These are phyloP conservation scores for Thripadectes ignobilis DNA, from an alignment of 2,797 vertebrate genomes.

Conservation along the genomic window DNA sequence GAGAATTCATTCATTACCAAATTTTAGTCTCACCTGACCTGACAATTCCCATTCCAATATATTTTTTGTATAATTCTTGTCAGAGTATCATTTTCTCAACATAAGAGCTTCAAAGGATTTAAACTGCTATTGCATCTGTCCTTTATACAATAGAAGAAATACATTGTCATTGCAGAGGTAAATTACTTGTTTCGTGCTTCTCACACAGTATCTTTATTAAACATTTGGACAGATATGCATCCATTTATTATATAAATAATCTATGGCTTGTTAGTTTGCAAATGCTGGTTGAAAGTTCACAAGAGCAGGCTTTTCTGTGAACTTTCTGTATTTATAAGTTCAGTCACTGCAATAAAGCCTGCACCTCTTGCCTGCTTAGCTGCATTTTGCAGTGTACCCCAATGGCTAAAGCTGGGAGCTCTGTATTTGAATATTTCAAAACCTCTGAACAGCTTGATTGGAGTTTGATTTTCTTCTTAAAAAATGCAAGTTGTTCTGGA, in stretches of 20 bases:
- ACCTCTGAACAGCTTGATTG: constrained; percentile 35
- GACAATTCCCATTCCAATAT: neutral
- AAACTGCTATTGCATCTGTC: neutral
- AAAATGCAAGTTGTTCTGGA: constrained; percentile 27
- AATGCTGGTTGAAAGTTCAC: constrained; percentile 26
- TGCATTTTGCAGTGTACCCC: neutral
- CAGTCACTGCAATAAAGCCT: constrained; percentile 17
- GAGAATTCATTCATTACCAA: neutral
- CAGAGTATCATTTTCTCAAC: neutral
- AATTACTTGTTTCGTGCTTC: constrained; percentile 40
- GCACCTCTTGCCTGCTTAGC: constrained; percentile 17
- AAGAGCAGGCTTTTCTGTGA: constrained; percentile 37
- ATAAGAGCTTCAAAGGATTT: neutral
- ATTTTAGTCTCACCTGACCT: neutral
- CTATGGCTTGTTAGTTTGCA: constrained; percentile 40
- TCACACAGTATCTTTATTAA: constrained; percentile 49
- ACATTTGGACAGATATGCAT: constrained; percentile 16
- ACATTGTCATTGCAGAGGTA: constrained; percentile 19
- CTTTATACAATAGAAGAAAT: neutral
- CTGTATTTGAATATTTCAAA: constrained; percentile 28
- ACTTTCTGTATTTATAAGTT: constrained; percentile 4
- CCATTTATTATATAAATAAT: constrained; percentile 23
- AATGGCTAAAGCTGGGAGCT: neutral
- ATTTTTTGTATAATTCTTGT: neutral
- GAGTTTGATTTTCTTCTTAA: constrained; percentile 55